Percentiles rank a stretch among this genome's conserved stretches.
These are phyloP conservation scores for Platygyra sinensis DNA, from an alignment of 64 coral and sea anemone genomes.

Conservation along the genomic window DNA sequence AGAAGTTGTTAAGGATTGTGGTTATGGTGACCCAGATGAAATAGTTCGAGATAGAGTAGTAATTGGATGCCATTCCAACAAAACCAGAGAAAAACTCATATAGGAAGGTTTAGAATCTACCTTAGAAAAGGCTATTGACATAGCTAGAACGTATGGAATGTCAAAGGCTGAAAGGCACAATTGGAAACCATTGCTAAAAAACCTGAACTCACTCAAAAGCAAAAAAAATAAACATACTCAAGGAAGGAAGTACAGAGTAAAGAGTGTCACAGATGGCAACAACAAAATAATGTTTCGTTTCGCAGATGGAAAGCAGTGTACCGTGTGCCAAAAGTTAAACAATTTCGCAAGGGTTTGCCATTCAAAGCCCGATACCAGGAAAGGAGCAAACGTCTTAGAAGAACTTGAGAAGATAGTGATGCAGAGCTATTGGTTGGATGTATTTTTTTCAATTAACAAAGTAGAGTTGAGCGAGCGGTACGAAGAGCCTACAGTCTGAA, in stretches of 20 bases:
- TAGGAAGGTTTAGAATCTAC: slow-evolving; percentile 41
- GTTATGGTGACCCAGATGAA: slow-evolving; percentile 33
- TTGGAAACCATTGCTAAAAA: slow-evolving; percentile 15
- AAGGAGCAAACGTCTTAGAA: too few relatives aligned
- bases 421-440: slow-evolving; percentile 15
- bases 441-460: not conserved
- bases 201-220: not conserved
- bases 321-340: slow-evolving; percentile 2
- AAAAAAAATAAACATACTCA: not conserved
- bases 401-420: slow-evolving; percentile 1
- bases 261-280: slow-evolving; percentile 3
- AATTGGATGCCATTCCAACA: slow-evolving; percentile 18
- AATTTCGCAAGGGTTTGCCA: slow-evolving; percentile 30
- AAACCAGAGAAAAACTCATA: slow-evolving; percentile 31
- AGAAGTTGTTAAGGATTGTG: slow-evolving; percentile 44
- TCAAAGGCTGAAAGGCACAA: slow-evolving; percentile 49
- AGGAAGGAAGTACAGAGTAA: too few relatives aligned
- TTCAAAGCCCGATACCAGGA: not conserved
- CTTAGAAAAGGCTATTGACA: slow-evolving; percentile 41
- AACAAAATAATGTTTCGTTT: slow-evolving; percentile 17
- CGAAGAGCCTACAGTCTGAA: not conserved
- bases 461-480: not conserved
- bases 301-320: slow-evolving; percentile 15
- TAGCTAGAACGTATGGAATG: slow-evolving; percentile 33
- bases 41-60: slow-evolving; percentile 52